Evolutionary conservation across 1,140 invertebrate genomes (phyloP), one percentile per base, ranked within the genome.

Genomic region (Cydia splendana): DNA sequence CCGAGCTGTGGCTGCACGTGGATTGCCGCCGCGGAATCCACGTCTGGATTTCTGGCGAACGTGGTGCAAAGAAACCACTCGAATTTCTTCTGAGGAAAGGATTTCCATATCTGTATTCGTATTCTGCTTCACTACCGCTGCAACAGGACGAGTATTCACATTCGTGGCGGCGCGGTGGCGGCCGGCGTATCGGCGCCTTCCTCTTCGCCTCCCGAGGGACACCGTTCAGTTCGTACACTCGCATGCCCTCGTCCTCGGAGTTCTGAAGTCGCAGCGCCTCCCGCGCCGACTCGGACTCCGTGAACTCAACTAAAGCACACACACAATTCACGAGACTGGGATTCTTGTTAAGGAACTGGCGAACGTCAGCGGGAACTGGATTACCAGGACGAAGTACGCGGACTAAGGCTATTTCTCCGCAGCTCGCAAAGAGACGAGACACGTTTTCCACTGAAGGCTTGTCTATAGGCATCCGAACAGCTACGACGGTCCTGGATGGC

Each of bases 281-380:
- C 84, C 97, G 95, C 0, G 98, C 98, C 9, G 96, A 95, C 73
- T 97, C 97, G 1, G 97, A 97, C 77, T 97, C 95, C 74, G 97
- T 96, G 88, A 98, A 99, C 93, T 98, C 98, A 62, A 98, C 95
- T 80, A 98, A 94, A 9, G 98, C 98, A 93, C 97, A 98, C 78
- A 98, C 96, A 84, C 96, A 95, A 78, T 96, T 96, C 76, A 95
- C 95, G 87, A 98, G 94, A 87, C 98, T 97, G n/a, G 97, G 97
- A 87, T 98, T 97, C 88, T 98, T 98, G 85, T 97, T 96, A 80
- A 97, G 96, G 84, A 98, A 97, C 88, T 97, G 97, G 75, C 97
- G 95, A 18, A 98, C 96, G 92, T 98, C 97, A 28, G 97, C 96
- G 4, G 97, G 97, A 65, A 98, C 95, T 15, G 97, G 96, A 91